Percentiles rank a stretch among this genome's conserved stretches.
Evolutionary conservation across 1,140 invertebrate species (phyloP).

Genomic region (Platyscapa corneri): DNA sequence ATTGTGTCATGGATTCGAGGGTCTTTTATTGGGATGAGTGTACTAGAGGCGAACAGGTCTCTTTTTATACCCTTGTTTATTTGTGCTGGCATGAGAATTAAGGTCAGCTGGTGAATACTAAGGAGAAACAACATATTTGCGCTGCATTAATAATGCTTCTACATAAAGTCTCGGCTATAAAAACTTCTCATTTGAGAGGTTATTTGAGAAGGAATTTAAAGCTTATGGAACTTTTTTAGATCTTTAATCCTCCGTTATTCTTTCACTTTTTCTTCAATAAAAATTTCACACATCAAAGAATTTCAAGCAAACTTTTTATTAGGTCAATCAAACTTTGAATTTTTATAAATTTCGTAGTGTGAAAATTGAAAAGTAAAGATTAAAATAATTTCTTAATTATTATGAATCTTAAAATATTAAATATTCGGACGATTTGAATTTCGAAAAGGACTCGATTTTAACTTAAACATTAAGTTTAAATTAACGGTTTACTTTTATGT

Average conservation of each 20-base stretch:
- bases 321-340: conserved; percentile 1
- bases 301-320: background rate
- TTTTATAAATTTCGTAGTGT: background rate
- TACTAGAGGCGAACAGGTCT: background rate
- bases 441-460: background rate
- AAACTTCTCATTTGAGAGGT: conserved; percentile 13
- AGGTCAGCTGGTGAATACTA: background rate
- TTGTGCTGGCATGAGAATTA: background rate
- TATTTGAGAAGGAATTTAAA: conserved; percentile 10
- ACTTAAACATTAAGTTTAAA: background rate
- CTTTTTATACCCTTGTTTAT: conserved; percentile 4
- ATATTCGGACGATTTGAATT: background rate
- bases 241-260: conserved; percentile 1
- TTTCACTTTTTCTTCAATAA: background rate
- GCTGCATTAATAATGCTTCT: conserved; percentile 1
- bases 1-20: conserved; percentile 23
- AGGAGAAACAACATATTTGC: conserved; percentile 1
- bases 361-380: background rate
- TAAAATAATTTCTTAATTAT: background rate
- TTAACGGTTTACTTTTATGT: background rate
- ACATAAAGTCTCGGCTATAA: background rate
- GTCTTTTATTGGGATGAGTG: conserved; percentile 39
- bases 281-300: conserved; percentile 14
- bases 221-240: conserved; percentile 7
- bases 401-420: background rate